Evolutionary conservation across 2,113 vertebrate genomes (phyloP), one percentile per base, ranked within the genome.

Genomic region (Martes martes): DNA sequence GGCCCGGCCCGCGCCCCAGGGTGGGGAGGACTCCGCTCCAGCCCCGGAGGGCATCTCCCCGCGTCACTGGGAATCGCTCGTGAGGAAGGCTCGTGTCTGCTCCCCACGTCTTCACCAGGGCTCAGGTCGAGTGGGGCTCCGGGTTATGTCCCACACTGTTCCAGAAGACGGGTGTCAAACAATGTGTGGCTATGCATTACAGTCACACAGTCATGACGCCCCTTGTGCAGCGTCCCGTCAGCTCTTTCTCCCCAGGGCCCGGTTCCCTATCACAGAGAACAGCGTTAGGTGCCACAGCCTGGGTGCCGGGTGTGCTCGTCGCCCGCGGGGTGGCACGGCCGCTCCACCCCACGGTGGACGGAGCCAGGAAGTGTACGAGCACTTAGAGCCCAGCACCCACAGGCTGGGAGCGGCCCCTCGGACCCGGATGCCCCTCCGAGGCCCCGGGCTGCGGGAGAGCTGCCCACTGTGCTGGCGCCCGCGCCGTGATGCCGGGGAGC

Each of bases 391-490:
- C 45, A 18, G 14, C 76, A 3, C 45, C 31, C 28, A 33, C 15
- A 9, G 10, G 76, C 28, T 2, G 26, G 18, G 28, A 45, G 24
- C 24, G 3, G 3, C 42, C 6, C 7, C 1, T 14, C 0, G 13
- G 76, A 0, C 76, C 28, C 31, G 8, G 16, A 7, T 19, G 45
- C 6, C 7, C 76, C 45, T 50, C 28, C 1, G 45, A 52, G 76
- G 76, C 16, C 42, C 18, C 15, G 4, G 26, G 8, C 76, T 9
- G 24, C 14, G 1, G 42, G 74, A 31, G 7, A 16, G 7, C 11
- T 16, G 42, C 14, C 39, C 42, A 2, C 13, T 28, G 45, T 11
- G 28, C 16, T 0, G 76, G 16, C 4, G 16, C 28, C 2, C 26
- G 5, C 26, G 3, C 42, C 2, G 42, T 1, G 14, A 47, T 18